These are phyloP conservation scores for Julus scandinavius DNA, from an alignment of 2,888 invertebrate species.

Conservation along the genomic window DNA sequence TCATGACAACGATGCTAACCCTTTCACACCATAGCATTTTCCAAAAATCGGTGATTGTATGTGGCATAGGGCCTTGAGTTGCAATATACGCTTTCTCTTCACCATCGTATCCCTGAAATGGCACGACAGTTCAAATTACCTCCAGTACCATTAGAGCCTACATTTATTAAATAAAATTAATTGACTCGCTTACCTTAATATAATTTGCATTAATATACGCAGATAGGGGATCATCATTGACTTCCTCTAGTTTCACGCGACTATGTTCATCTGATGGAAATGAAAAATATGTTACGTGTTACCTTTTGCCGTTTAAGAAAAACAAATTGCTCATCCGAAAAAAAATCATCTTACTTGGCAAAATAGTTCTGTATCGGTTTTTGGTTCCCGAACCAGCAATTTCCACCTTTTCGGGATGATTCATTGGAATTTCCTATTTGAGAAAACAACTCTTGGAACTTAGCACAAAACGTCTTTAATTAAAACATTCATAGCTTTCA, in stretches of 20 bases:
- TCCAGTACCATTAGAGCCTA: no score
- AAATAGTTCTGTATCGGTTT: constrained; percentile 65
- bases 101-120: constrained; percentile 84
- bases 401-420: constrained; percentile 89
- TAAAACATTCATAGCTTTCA: no score
- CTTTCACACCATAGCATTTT: constrained; percentile 78
- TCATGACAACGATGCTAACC: constrained; percentile 81
- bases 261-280: constrained; percentile 76
- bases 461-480: not conserved
- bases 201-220: constrained; percentile 95
- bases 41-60: constrained; percentile 93
- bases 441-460: constrained; percentile 47
- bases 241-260: constrained; percentile 76
- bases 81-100: constrained; percentile 88
- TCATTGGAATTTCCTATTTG: constrained; percentile 81
- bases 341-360: constrained; percentile 61
- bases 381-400: constrained; percentile 89
- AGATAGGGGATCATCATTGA: constrained; percentile 71
- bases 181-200: constrained; percentile 76
- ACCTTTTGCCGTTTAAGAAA: not conserved
- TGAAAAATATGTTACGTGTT: not conserved
- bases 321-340: not conserved
- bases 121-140: no score
- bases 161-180: not conserved
- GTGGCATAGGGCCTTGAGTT: constrained; percentile 90